Percentiles rank a stretch among this genome's conserved stretches.
Conservation (phyloP, 1,140 invertebrate species). For the Drosophila pallidifrons region DNA sequence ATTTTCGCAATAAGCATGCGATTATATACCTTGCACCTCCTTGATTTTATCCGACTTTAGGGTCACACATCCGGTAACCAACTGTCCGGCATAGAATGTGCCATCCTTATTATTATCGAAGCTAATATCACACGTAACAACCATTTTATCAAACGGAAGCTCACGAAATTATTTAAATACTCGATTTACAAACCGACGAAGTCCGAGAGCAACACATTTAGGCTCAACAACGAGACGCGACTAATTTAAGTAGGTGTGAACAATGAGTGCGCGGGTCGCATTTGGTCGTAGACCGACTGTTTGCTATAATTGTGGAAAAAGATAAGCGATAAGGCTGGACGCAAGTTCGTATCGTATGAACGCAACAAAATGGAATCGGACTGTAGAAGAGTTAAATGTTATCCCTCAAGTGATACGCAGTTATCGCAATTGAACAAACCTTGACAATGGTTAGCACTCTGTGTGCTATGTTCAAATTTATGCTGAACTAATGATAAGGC, state of each 20-base stretch:
- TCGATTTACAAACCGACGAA: background rate
- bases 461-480: conserved; percentile 4
- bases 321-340: conserved; percentile 68
- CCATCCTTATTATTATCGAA: conserved; percentile 85
- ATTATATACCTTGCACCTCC: conserved; percentile 84
- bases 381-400: conserved; percentile 44
- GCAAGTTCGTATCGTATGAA: conserved; percentile 26
- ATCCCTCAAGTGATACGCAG: background rate
- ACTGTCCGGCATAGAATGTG: conserved; percentile 86
- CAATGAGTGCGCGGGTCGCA: conserved; percentile 25
- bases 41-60: conserved; percentile 85
- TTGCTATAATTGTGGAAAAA: conserved; percentile 39
- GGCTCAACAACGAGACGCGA: conserved; percentile 51
- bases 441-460: conserved; percentile 48
- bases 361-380: conserved; percentile 46
- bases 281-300: conserved; percentile 18
- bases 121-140: conserved; percentile 79
- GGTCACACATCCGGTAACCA: conserved; percentile 85
- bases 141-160: conserved; percentile 55
- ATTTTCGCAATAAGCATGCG: background rate
- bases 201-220: conserved; percentile 34
- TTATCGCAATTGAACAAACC: conserved; percentile 35
- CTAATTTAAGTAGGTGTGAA: conserved; percentile 65
- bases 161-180: background rate
- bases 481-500: conserved; percentile 43